These are phyloP conservation scores for Gallinago stenura DNA, from an alignment of 2,797 vertebrate genomes.

Conservation along the genomic window DNA sequence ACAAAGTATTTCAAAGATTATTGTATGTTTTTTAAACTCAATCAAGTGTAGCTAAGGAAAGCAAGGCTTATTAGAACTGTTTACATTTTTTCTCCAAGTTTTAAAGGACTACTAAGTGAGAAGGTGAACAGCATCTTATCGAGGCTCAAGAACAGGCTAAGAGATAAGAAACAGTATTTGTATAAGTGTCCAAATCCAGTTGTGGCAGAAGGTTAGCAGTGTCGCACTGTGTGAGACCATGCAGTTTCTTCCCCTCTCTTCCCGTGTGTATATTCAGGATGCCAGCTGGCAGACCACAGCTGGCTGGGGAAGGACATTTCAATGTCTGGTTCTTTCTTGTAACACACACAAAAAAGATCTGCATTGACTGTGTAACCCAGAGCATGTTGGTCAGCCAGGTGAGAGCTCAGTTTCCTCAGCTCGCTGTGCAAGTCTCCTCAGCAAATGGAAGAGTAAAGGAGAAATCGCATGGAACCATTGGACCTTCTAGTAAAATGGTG, in stretches of 20 bases:
- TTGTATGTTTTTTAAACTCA: not conserved
- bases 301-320: not conserved
- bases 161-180: constrained; percentile 25
- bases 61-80: not conserved
- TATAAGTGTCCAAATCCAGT: not conserved
- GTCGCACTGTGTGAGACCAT: not conserved
- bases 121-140: constrained; percentile 28
- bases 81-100: not conserved
- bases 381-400: not conserved
- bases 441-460: not conserved
- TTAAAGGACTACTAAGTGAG: constrained; percentile 3
- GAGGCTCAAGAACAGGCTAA: not conserved
- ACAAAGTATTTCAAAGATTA: not conserved
- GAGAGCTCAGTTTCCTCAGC: not conserved
- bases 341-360: not conserved
- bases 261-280: not conserved
- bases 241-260: not conserved
- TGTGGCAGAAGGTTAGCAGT: not conserved
- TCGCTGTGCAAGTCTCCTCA: not conserved
- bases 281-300: not conserved
- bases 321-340: not conserved
- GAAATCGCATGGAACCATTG: not conserved
- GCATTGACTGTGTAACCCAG: not conserved
- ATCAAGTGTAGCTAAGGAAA: not conserved
- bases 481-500: not conserved